Percentiles rank a stretch among this genome's conserved stretches.
phyloP scores from a whole-genome alignment of 2,888 invertebrate genomes.

The Apodemia hepburni region DNA sequence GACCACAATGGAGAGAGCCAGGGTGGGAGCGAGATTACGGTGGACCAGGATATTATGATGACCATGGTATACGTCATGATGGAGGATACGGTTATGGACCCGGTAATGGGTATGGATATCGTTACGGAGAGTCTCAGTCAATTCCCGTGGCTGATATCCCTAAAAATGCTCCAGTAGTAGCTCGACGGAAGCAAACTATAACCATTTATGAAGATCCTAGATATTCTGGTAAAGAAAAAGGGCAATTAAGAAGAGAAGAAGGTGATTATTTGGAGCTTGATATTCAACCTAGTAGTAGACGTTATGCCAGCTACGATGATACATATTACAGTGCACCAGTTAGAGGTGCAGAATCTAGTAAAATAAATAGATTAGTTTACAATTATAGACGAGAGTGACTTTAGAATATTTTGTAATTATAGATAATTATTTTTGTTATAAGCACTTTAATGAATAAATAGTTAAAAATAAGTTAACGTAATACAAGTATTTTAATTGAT shows the following conservation, averaged over 20 bases:
- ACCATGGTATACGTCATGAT: constrained; percentile 60
- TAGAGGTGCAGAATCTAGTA: constrained; percentile 60
- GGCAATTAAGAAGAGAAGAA: constrained; percentile 57
- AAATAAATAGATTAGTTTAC: constrained; percentile 74
- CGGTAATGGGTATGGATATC: constrained; percentile 61
- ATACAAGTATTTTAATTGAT: no score
- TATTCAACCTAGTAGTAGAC: constrained; percentile 64
- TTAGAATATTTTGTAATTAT: constrained; percentile 24
- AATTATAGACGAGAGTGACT: constrained; percentile 56
- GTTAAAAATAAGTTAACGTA: background rate
- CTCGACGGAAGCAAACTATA: constrained; percentile 70
- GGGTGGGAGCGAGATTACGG: constrained; percentile 56
- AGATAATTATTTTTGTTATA: constrained; percentile 26
- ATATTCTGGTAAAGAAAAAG: constrained; percentile 60
- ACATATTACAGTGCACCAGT: constrained; percentile 55
- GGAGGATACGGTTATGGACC: constrained; percentile 65
- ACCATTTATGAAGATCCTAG: constrained; percentile 76
- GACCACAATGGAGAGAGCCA: constrained; percentile 44
- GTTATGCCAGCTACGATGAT: constrained; percentile 69
- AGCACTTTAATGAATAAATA: constrained; percentile 36
- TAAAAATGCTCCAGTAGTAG: constrained; percentile 58
- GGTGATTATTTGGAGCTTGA: constrained; percentile 68
- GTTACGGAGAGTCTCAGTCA: constrained; percentile 60
- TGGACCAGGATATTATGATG: constrained; percentile 65
- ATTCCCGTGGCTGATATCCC: constrained; percentile 57